Percentiles rank a stretch among this genome's conserved stretches.
Conservation (phyloP, 2,113 vertebrate genomes). For the Perca fluviatilis region DNA sequence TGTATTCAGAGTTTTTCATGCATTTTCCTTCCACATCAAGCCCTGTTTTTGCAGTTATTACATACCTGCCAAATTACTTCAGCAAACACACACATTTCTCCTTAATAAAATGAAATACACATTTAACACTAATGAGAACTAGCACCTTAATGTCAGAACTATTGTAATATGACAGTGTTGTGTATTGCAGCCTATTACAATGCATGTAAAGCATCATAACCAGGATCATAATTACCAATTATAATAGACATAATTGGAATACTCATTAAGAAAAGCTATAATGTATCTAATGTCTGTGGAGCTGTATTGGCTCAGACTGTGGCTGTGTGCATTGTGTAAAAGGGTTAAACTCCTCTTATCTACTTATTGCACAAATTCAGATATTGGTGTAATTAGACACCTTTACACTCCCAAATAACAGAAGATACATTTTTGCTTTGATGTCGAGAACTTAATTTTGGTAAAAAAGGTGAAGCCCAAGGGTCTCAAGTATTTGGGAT, state of each 20-base stretch:
- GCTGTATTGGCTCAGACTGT: background rate
- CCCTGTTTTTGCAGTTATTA: background rate
- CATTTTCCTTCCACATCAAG: background rate
- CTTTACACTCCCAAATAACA: background rate
- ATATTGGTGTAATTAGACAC: constrained; percentile 1
- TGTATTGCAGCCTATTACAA: constrained; percentile 16
- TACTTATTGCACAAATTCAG: constrained; percentile 16
- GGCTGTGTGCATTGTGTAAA: background rate
- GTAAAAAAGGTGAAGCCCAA: constrained; percentile 14
- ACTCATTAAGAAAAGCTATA: constrained; percentile 35
- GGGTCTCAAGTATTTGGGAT: constrained; percentile 22
- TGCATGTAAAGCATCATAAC: constrained; percentile 29
- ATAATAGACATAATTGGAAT: constrained; percentile 33
- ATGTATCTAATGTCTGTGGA: constrained; percentile 7
- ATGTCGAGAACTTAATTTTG: constrained; percentile 16
- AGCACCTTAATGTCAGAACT: constrained; percentile 40
- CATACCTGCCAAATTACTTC: constrained; percentile 8
- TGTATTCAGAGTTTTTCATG: background rate
- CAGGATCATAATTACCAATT: constrained; percentile 29
- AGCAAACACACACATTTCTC: background rate
- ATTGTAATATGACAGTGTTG: constrained; percentile 8
- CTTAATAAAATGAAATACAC: constrained; percentile 31
- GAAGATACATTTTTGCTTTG: constrained; percentile 5
- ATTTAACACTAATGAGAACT: constrained; percentile 29
- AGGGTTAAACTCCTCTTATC: background rate